These are phyloP conservation scores for Lanius ludovicianus DNA, from an alignment of 2,113 vertebrate species.

Conservation along the genomic window DNA sequence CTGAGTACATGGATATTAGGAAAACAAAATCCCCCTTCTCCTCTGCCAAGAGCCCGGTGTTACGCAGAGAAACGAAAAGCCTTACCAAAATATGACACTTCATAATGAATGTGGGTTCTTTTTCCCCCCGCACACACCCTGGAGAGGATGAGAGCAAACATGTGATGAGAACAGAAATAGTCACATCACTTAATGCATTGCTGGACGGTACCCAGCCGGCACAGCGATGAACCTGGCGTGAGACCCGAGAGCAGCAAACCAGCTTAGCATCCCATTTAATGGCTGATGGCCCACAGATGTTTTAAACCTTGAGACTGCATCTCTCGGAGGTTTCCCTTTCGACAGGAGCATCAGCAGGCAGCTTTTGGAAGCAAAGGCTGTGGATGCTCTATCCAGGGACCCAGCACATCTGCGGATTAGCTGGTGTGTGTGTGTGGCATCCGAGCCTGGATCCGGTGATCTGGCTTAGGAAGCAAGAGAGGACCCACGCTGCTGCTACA, in stretches of 20 bases:
- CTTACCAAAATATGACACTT: constrained; percentile 13
- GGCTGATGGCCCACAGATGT: constrained; percentile 60
- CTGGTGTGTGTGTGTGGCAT: not conserved
- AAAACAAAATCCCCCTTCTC: constrained; percentile 35
- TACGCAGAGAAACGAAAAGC: not conserved
- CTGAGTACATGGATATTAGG: not conserved
- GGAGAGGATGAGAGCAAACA: constrained; percentile 57
- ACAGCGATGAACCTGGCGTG: constrained; percentile 44
- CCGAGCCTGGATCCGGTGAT: not conserved
- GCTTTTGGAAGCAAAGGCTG: not conserved
- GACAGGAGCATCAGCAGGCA: not conserved
- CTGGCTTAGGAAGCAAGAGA: not conserved
- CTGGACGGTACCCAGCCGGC: constrained; percentile 58
- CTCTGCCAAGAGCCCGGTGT: not conserved
- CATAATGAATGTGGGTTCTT: not conserved
- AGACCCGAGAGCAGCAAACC: constrained; percentile 35
- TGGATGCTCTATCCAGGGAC: not conserved
- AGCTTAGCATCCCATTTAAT: constrained; percentile 51
- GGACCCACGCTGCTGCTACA: not conserved
- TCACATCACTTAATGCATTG: constrained; percentile 61
- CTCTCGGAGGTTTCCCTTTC: constrained; percentile 32
- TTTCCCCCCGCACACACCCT: not conserved
- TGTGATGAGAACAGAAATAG: constrained; percentile 66
- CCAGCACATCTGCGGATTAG: not conserved
- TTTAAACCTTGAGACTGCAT: constrained; percentile 2